These are phyloP conservation scores for Lordiphosa collinella DNA, from an alignment of 1,140 invertebrate species.

Conservation along the genomic window DNA sequence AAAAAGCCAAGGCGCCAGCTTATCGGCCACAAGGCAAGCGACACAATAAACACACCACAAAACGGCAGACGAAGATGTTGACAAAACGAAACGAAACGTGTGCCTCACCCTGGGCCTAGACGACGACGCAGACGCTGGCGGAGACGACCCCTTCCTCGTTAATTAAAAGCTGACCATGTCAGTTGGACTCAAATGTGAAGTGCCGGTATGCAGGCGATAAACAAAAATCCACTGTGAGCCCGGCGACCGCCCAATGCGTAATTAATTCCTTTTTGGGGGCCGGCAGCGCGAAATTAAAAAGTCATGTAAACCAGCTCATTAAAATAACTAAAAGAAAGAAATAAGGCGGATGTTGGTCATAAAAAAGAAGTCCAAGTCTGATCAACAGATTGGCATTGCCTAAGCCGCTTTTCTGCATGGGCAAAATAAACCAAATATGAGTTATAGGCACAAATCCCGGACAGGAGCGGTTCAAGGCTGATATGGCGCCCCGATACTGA, in stretches of 20 bases:
- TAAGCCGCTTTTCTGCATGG: slow-evolving; percentile 60
- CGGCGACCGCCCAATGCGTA: slow-evolving; percentile 75
- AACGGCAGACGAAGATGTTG: slow-evolving; percentile 51
- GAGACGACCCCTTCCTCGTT: slow-evolving; percentile 11
- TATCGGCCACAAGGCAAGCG: slow-evolving; percentile 69
- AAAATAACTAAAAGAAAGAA: slow-evolving; percentile 64
- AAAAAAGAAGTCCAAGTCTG: slow-evolving; percentile 19
- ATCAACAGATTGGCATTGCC: slow-evolving; percentile 31
- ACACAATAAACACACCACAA: slow-evolving; percentile 57
- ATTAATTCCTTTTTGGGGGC: slow-evolving; percentile 76
- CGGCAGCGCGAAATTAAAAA: slow-evolving; percentile 78
- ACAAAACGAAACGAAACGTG: slow-evolving; percentile 55
- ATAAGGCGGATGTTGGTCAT: slow-evolving; percentile 54
- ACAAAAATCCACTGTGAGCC: slow-evolving; percentile 47
- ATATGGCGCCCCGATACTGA: too few species aligned
- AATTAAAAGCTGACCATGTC: slow-evolving; percentile 77
- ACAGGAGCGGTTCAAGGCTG: slow-evolving; percentile 1
- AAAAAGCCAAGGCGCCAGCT: slow-evolving; percentile 79
- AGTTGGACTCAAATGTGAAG: slow-evolving; percentile 71
- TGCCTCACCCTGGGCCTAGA: slow-evolving; percentile 39
- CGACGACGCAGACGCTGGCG: neutral
- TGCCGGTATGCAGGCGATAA: slow-evolving; percentile 69
- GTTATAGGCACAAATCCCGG: slow-evolving; percentile 17
- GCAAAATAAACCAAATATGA: slow-evolving; percentile 55
- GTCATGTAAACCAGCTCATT: slow-evolving; percentile 79